Evolutionary conservation across 1,140 invertebrate species (phyloP), one percentile per base, ranked within the genome.

Genomic region (Drosophila willistoni): DNA sequence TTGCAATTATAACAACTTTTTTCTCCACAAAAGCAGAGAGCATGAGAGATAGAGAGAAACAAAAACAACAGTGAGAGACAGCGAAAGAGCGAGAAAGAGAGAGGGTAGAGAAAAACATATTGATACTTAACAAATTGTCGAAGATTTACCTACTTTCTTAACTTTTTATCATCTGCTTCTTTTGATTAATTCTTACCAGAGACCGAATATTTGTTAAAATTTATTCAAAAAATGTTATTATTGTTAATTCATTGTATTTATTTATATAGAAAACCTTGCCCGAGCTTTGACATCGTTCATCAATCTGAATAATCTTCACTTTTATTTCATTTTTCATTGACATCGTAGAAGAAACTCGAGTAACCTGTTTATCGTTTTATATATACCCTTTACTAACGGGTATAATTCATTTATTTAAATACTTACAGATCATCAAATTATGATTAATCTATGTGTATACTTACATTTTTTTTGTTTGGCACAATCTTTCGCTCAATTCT

Each of bases 301-400:
- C 80, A 82, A 68, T 79, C 81, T 54, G 22, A 54, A 19, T 74
- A 63, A 59, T 75, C 71, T 60, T 62, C 59, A 51, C 47, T 70
- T 68, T 71, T 51, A 62, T 44, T 51, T 54, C 55, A 13, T 54
- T 77, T 77, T 87, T 83, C 84, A 87, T 87, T 87, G 83, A 87
- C 80, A 87, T 56, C 70, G 74, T 83, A 87, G 83, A 87, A 79
- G 83, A 87, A 87, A 87, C 83, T 68, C 77, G 84, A 87, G 84
- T 83, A 87, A 87, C 83, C 83, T 74, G 83, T 83, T 87, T 72
- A 12, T 22, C 9, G 3, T 22, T 22, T 51, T 51, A 14, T 22
- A 51, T 22, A 51, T 51, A 22, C 44, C 17, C 44, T 51, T 12
- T 10, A 12, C 19, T 1, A 51, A 51, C 9, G 44, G 17, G 44